phyloP scores from a whole-genome alignment of 1,140 invertebrate species.

The Archegozetes longisetosus region DNA sequence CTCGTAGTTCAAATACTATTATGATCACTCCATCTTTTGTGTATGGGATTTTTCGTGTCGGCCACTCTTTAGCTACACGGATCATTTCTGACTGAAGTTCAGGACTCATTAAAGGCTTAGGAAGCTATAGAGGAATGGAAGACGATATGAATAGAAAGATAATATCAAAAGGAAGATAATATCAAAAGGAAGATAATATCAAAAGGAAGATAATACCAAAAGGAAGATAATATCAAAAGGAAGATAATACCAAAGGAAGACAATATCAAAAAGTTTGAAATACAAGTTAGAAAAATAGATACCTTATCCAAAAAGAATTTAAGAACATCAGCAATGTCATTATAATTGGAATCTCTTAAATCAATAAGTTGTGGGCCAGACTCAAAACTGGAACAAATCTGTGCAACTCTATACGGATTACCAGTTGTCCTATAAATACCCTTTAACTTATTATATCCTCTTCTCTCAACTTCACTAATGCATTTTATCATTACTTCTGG shows the following conservation, averaged over 20 bases:
- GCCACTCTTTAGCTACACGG: conserved; percentile 9
- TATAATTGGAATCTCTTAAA: conserved; percentile 3
- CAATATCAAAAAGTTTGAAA: too few species aligned
- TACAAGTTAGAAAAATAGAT: too few species aligned
- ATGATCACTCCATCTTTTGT: neutral
- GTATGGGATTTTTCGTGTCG: conserved; percentile 1
- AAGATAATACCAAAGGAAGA: too few species aligned
- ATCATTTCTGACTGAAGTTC: conserved; percentile 13
- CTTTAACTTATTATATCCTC: conserved; percentile 8
- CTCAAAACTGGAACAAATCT: conserved; percentile 12
- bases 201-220: too few species aligned
- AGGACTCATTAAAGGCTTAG: conserved; percentile 11
- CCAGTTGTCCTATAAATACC: conserved; percentile 13
- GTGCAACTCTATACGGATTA: neutral
- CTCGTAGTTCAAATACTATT: conserved; percentile 8
- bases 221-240: too few species aligned
- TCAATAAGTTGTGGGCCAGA: conserved; percentile 15
- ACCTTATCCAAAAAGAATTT: conserved; percentile 14
- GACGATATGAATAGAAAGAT: neutral
- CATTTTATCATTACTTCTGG: conserved; percentile 13
- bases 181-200: too few species aligned
- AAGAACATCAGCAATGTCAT: conserved; percentile 15
- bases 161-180: too few species aligned
- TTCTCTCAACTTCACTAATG: conserved; percentile 12
- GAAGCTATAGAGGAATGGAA: conserved; percentile 9